Evolutionary conservation across 2,113 vertebrate genomes (phyloP).

Genomic region (Bos taurus): DNA sequence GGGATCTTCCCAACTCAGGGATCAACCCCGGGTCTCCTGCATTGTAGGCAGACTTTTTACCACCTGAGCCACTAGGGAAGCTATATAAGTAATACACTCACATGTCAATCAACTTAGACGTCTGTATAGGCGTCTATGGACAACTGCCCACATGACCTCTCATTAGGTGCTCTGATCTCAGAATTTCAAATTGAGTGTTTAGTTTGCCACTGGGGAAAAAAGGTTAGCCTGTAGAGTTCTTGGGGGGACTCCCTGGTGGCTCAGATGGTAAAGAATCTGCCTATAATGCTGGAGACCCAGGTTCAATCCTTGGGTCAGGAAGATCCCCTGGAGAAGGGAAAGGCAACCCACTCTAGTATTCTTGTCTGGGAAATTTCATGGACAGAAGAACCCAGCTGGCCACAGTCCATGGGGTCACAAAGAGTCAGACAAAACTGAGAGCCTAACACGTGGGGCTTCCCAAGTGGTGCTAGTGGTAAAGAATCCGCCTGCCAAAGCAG

Average conservation of each 20-base stretch:
- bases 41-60: not conserved
- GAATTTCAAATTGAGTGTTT: not conserved
- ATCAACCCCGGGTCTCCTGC: not conserved
- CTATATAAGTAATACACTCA: not conserved
- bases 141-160: rapidly evolving
- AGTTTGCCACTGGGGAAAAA: not conserved
- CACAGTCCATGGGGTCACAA: not conserved
- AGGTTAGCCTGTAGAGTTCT: no score
- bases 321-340: not conserved
- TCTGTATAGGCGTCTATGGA: rapidly evolving
- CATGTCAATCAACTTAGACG: rapidly evolving
- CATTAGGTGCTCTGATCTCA: no score
- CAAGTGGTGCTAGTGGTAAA: not conserved
- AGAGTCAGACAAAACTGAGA: not conserved
- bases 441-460: not conserved
- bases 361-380: not conserved
- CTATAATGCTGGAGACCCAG: not conserved
- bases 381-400: not conserved
- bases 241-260: not conserved
- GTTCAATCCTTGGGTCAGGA: not conserved
- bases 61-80: not conserved
- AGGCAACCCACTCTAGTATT: not conserved
- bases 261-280: not conserved
- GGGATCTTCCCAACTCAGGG: not conserved
- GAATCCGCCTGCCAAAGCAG: not conserved